Evolutionary conservation across 2,797 vertebrate species (phyloP), one percentile per base, ranked within the genome.

Genomic region (Uromys caudimaculatus): DNA sequence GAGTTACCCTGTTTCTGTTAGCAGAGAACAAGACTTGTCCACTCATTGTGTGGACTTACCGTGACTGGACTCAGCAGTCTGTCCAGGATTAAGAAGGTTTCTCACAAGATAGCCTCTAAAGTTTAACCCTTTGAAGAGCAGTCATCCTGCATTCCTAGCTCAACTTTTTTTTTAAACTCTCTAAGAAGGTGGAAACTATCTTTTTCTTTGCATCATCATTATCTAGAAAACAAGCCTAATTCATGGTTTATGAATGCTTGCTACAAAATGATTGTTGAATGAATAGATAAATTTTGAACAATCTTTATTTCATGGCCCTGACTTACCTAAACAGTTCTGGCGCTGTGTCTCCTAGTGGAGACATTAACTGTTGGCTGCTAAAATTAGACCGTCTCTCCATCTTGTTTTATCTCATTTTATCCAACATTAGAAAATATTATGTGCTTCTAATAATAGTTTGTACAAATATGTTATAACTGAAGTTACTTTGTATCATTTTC

Each of bases 401-500:
- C 32, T 73, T 76, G 41, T 91, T 93, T 94, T 90, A 78, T 60
- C 69, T 88, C 69, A 77, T 95, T 69, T 91, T 54, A 76, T 90
- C 4, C 21, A 0, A 23, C 86, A 88, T 93, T 77, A 82, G 3
- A 79, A 81, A 84, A 47, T 32, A 90, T 82, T 85, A 54, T 73
- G 38, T 73, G 32, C 76, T 90, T 95, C 56, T 81, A 56, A 35
- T 81, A 81, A 92, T 62, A 64, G 38, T 58, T 93, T 69, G 71
- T 97, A 6, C 71, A 92, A 73, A 69, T 95, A 95, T 97, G 89
- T 97, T 96, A 95, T 96, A 97, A 92, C 93, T 97, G 89, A 93
- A 97, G 86, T 97, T 95, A 97, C 97, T 97, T 95, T 89, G 93
- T 97, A 82, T 95, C 92, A 97, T 97, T 97, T 97, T 76, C 47